These are phyloP conservation scores for Sinocyclocheilus anshuiensis DNA, from an alignment of 2,113 vertebrate genomes.

Conservation along the genomic window DNA sequence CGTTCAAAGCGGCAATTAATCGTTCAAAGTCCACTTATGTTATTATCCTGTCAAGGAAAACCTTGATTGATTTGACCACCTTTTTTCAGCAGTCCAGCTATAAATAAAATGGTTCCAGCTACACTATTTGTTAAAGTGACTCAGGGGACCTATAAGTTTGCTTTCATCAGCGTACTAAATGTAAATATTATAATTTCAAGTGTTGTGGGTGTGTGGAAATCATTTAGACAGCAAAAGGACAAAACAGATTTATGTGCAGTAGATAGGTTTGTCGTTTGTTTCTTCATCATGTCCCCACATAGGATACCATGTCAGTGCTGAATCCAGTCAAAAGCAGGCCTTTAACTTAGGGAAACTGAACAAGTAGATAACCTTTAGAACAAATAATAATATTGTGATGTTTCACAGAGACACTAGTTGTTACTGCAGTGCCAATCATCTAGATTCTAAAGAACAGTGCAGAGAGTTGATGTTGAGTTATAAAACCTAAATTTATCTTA, in stretches of 20 bases:
- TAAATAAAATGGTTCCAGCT: too few species aligned
- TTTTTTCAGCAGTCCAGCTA: too few species aligned
- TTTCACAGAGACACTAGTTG: neutral
- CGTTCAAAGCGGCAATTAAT: too few species aligned
- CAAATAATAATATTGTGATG: conserved; percentile 1
- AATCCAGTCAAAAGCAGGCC: neutral
- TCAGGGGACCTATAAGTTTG: too few species aligned
- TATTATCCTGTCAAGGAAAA: too few species aligned
- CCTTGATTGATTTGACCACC: too few species aligned
- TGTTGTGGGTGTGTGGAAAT: neutral
- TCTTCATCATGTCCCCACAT: neutral
- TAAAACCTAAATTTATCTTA: neutral
- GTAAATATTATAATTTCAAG: neutral
- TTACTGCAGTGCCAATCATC: neutral
- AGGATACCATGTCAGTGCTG: neutral
- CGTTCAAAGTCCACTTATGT: too few species aligned
- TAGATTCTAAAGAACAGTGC: neutral
- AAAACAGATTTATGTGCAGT: neutral
- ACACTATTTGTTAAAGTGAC: too few species aligned
- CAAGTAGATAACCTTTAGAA: neutral
- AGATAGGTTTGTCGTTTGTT: neutral
- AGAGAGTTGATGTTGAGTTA: neutral
- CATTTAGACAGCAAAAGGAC: neutral
- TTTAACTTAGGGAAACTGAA: neutral
- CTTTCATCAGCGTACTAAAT: too few species aligned